Evolutionary conservation across 2,113 vertebrate species (phyloP), one percentile per base, ranked within the genome.

Genomic region (Agelaius tricolor): DNA sequence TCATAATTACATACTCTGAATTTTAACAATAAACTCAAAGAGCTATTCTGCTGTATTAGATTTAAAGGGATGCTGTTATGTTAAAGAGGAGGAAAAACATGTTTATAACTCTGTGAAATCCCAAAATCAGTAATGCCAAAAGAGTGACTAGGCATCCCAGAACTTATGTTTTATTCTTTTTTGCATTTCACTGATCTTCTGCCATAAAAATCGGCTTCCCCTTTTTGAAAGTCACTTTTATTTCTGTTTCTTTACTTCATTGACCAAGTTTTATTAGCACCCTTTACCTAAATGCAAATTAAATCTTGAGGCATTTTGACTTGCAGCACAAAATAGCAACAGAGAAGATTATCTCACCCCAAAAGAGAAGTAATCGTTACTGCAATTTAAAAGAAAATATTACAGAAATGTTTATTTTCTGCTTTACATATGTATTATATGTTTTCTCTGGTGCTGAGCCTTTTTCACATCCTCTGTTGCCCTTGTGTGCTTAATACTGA

Each of bases 201-300:
- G 18, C 30, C 67, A 39, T 85, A 94, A 95, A 92, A 89, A 65
- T 35, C 89, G 61, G 17, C 39, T 78, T 87, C 79, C 31, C 4
- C 14, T 62, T 89, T 94, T 41, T 76, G 69, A 82, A 94, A 89
- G 62, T 61, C 54, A 69, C 54, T 89, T 87, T 62, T 75, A n/a
- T 76, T 91, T 87, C 77, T 82, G 31, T 47, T 93, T 84, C 74
- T 90, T 91, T 89, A 78, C 84, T 62, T 87, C 65, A 30, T 63
- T 89, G 90, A 63, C 39, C 58, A 57, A 57, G 33, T 90, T 85
- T 90, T 92, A 90, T 79, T 84, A 87, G 35, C n/a, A 83, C 24
- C 14, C 54, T 88, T 84, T 75, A 85, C 87, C 52, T 78, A 89
- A 87, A 95, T 94, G 87, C 78, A 96, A 87, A 95, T 91, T 43